Percentiles rank a stretch among this genome's conserved stretches.
These are phyloP conservation scores for Diplogasteroides magnus DNA, from an alignment of 1,140 invertebrate genomes.

Conservation along the genomic window DNA sequence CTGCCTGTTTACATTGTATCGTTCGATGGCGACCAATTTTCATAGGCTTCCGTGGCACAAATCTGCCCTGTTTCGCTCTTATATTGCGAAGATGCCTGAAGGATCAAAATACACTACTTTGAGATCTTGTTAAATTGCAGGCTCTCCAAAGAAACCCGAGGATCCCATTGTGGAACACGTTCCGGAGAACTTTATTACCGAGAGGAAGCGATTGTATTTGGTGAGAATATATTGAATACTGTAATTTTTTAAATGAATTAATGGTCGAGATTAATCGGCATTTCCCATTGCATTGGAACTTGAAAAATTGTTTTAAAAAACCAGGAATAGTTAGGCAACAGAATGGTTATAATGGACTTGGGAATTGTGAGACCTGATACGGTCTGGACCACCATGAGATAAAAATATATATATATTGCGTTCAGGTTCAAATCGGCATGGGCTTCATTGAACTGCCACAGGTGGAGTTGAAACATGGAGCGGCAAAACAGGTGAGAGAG, in stretches of 20 bases:
- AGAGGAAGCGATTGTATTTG: conserved; percentile 78
- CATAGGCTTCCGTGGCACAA: too few relatives aligned
- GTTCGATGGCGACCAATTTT: too few relatives aligned
- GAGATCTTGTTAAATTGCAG: too few relatives aligned
- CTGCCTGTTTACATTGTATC: too few relatives aligned
- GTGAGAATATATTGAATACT: neutral
- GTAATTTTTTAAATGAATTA: neutral
- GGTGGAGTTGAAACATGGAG: conserved; percentile 61
- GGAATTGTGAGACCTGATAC: too few relatives aligned
- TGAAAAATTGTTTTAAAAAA: neutral
- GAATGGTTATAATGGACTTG: too few relatives aligned
- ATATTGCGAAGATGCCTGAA: too few relatives aligned
- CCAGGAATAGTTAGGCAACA: neutral
- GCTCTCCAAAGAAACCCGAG: conserved; percentile 31
- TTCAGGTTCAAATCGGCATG: conserved; percentile 81
- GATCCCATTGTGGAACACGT: conserved; percentile 68
- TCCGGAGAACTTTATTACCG: conserved; percentile 70
- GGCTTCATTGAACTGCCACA: conserved; percentile 96
- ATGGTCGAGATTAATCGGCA: neutral
- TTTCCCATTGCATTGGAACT: neutral
- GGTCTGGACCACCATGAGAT: too few relatives aligned
- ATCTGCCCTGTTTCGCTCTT: too few relatives aligned
- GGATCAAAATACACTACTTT: too few relatives aligned
- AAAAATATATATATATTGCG: too few relatives aligned
- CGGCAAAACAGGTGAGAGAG: conserved; percentile 47